Conservation (phyloP, 1,140 invertebrate species). For the Drosophila repleta region DNA sequence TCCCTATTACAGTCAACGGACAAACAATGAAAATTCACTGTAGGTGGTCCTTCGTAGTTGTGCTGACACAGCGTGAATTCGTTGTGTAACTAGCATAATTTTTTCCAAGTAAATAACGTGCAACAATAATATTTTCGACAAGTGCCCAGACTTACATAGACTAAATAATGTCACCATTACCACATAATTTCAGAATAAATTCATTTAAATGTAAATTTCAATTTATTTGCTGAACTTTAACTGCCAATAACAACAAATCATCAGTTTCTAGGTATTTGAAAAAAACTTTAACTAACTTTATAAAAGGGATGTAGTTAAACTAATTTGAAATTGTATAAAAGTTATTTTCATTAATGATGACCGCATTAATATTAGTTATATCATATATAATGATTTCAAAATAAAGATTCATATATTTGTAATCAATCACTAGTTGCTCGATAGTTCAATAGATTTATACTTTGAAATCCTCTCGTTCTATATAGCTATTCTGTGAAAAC, state of each 20-base stretch:
- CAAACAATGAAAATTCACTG: conserved; percentile 42
- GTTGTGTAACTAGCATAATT: conserved; percentile 26
- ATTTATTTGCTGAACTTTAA: conserved; percentile 11
- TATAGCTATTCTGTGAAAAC: neutral
- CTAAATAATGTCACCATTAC: conserved; percentile 1
- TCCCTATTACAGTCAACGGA: conserved; percentile 54
- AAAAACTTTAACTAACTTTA: no score
- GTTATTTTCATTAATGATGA: no score
- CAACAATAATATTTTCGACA: conserved; percentile 25
- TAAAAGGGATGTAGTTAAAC: no score
- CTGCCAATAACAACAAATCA: conserved; percentile 5
- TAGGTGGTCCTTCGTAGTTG: conserved; percentile 21
- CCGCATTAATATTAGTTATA: no score
- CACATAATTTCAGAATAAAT: conserved; percentile 31
- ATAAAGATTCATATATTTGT: no score
- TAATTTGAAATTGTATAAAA: no score
- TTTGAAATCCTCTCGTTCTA: no score
- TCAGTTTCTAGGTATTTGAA: no score
- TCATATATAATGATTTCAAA: no score
- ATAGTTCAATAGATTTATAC: no score
- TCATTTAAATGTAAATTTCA: conserved; percentile 28
- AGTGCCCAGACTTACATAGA: neutral
- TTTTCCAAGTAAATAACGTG: conserved; percentile 20
- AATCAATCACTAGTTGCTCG: no score
- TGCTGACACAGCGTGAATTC: conserved; percentile 41